Base-by-base conservation (phyloP, 1,140 invertebrate genomes). In the Protaetia brevitarsis region DNA sequence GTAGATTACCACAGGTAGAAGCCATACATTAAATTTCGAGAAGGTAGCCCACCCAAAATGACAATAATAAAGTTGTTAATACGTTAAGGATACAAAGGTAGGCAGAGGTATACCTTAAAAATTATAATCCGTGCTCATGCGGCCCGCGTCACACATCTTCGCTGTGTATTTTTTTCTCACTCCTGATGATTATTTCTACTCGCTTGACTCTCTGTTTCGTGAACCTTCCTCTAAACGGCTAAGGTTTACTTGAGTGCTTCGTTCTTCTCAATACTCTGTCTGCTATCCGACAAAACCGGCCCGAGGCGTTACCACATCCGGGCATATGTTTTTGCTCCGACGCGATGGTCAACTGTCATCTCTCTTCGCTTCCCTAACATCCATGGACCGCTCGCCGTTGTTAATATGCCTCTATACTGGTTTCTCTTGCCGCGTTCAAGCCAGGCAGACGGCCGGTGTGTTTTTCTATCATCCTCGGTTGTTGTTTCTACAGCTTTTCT, bases 311-410 rank as follows among this genome's bases (percentile, higher is more conserved):
- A 69, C 68, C 68, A 65, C 68, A 69, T 69, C 68, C 68, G 64
- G 68, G 68, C 64, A 69, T 65, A 69, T 69, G 68, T 69, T 69
- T 69, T 69, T 69, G 64, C 68, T 63, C 37, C 37, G 66, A 41
- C 31, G 41, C 63, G 63, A 63, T 41, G 45, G 61, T 64, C 57
- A 59, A 59, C 57, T 59, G 57, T 59, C 57, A 59, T 29, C 57
- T 51, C 41, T 51, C 41, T 51, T 51, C 41, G 10, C 41, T 19
- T 23, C 16, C 26, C 21, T 23, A 5, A 51, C 26, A 16, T 23
- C 26, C 16, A 19, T 19, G 41, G n/a, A 19, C 41, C 41, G 41
- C 41, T 8, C 41, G 41, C 41, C n/a, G 41, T 51, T 51, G 41
- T 51, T 51, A 5, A 23, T 51, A 8, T 51, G 41, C 26, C 26